These are phyloP conservation scores for Elanoides forficatus DNA, from an alignment of 2,113 vertebrate species.

Conservation along the genomic window DNA sequence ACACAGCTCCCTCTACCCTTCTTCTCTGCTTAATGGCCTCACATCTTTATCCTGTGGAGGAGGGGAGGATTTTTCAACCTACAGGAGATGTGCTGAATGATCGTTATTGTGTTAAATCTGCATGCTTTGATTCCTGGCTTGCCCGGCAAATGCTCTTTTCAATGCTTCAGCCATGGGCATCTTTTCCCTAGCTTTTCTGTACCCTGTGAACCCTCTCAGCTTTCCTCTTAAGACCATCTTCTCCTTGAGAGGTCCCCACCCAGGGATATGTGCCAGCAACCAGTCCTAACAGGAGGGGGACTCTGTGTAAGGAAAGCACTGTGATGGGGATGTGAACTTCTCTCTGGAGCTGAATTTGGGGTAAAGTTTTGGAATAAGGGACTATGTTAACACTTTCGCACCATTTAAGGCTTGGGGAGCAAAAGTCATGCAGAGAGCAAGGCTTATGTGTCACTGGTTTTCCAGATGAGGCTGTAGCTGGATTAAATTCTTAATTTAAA, in stretches of 20 bases:
- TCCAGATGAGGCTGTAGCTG: background rate
- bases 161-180: background rate
- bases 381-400: fast-evolving
- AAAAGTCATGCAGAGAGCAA: background rate
- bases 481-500: background rate
- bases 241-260: background rate
- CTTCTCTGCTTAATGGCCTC: background rate
- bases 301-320: fast-evolving
- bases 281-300: background rate
- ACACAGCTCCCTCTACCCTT: background rate
- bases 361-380: background rate
- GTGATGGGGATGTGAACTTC: fast-evolving
- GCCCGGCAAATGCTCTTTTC: background rate
- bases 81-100: background rate
- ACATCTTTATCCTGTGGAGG: background rate
- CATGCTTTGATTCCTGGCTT: background rate
- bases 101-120: fast-evolving
- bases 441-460: background rate
- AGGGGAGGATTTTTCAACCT: background rate
- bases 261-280: background rate
- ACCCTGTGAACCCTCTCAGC: background rate
- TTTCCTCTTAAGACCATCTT: background rate
- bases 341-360: background rate
- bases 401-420: background rate
- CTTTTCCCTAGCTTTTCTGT: background rate